phyloP scores from a whole-genome alignment of 2,113 vertebrate species.

The Zosterops borbonicus region DNA sequence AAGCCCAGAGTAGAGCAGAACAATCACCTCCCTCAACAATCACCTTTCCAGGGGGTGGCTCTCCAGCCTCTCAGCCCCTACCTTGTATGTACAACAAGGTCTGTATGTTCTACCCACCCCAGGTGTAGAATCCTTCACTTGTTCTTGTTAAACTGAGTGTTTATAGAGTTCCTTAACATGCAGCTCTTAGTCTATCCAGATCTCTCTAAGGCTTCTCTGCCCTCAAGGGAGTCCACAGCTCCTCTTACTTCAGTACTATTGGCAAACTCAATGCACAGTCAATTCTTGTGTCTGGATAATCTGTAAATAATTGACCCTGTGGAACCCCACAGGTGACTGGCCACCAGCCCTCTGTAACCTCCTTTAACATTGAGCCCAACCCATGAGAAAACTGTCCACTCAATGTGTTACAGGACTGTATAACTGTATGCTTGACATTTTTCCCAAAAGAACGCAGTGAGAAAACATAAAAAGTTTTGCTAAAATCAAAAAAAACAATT shows the following conservation, averaged over 20 bases:
- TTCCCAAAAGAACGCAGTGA: neutral
- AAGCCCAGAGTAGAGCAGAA: neutral
- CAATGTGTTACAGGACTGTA: neutral
- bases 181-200: neutral
- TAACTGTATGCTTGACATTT: neutral
- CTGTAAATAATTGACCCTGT: neutral
- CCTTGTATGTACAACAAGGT: accelerated
- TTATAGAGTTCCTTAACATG: accelerated
- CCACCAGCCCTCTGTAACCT: neutral
- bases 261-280: neutral
- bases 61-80: neutral
- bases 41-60: accelerated
- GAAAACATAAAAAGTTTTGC: neutral
- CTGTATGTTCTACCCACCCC: too few relatives aligned
- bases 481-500: neutral
- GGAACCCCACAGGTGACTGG: neutral
- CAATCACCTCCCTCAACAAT: too few relatives aligned
- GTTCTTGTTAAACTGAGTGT: neutral
- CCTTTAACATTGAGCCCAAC: neutral
- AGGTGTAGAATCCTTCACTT: neutral
- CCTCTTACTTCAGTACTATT: neutral
- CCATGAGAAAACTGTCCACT: too few relatives aligned
- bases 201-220: neutral
- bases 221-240: neutral
- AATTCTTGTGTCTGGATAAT: neutral